Evolutionary conservation across 2,888 invertebrate species (phyloP).

Genomic region (Drosophila limbata): DNA sequence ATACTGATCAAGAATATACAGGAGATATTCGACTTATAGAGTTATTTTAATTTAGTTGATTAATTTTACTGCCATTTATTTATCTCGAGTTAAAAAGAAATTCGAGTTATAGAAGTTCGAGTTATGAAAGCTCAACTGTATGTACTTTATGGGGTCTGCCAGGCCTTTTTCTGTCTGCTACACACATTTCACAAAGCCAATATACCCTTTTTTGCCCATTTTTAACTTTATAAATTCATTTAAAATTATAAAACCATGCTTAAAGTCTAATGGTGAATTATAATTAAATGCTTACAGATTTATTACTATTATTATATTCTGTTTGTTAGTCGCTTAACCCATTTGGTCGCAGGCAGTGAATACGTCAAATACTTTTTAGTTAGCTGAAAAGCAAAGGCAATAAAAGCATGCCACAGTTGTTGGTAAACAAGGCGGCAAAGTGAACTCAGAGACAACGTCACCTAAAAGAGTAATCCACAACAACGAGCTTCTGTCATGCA

Average conservation of each 20-base stretch:
- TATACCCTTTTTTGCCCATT: too few species aligned
- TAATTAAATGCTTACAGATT: neutral
- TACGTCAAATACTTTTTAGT: constrained; percentile 10
- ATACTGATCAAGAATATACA: too few species aligned
- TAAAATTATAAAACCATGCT: neutral
- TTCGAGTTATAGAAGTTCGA: too few species aligned
- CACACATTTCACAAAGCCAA: too few species aligned
- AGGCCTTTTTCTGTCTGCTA: too few species aligned
- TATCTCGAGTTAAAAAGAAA: too few species aligned
- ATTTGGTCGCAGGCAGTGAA: constrained; percentile 6
- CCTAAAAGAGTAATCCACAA: constrained; percentile 53
- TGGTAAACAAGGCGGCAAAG: constrained; percentile 39
- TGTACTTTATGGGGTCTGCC: too few species aligned
- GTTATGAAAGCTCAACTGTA: too few species aligned
- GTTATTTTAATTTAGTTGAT: too few species aligned
- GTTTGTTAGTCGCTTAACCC: constrained; percentile 10
- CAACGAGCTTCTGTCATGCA: constrained; percentile 50
- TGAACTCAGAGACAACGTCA: constrained; percentile 32
- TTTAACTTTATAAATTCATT: too few species aligned
- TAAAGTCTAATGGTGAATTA: neutral
- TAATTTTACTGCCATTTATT: too few species aligned
- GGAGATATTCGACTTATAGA: too few species aligned
- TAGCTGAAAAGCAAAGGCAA: constrained; percentile 14
- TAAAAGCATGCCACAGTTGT: constrained; percentile 29
- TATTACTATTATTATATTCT: neutral